Evolutionary conservation across 2,888 invertebrate genomes (phyloP).

Genomic region (Chrysodeixis includens): DNA sequence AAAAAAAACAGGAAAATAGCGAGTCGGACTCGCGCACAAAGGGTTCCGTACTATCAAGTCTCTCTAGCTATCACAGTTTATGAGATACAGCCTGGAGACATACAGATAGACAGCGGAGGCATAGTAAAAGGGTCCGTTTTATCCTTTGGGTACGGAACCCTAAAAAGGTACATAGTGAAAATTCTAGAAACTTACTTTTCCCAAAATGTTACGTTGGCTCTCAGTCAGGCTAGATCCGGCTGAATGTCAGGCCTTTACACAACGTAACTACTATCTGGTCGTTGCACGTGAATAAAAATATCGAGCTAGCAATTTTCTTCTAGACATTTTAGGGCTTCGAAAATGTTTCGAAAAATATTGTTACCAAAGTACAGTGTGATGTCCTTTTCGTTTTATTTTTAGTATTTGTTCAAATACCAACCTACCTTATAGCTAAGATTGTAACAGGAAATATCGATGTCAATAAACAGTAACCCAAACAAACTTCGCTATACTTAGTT

Average conservation of each 20-base stretch:
- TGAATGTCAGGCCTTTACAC: neutral
- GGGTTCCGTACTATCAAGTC: too few relatives aligned
- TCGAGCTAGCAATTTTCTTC: neutral
- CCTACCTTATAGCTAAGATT: too few relatives aligned
- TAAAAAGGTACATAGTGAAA: neutral
- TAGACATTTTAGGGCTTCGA: neutral
- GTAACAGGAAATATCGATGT: neutral
- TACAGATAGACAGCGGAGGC: too few relatives aligned
- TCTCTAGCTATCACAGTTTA: too few relatives aligned
- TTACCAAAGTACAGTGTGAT: neutral
- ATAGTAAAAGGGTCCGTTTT: too few relatives aligned
- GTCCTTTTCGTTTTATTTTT: too few relatives aligned
- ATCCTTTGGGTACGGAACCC: too few relatives aligned
- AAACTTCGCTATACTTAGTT: neutral
- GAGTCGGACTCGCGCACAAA: too few relatives aligned
- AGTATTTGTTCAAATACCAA: too few relatives aligned
- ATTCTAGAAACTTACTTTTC: neutral
- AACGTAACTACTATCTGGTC: neutral
- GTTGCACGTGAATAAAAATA: constrained; percentile 1
- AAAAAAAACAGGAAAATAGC: too few relatives aligned
- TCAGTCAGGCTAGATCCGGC: neutral
- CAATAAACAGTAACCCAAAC: neutral
- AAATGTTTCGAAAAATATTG: neutral
- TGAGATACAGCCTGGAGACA: too few relatives aligned
- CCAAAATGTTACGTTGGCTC: neutral